Evolutionary conservation across 2,113 vertebrate species (phyloP), one percentile per base, ranked within the genome.

Genomic region (Excalfactoria chinensis): DNA sequence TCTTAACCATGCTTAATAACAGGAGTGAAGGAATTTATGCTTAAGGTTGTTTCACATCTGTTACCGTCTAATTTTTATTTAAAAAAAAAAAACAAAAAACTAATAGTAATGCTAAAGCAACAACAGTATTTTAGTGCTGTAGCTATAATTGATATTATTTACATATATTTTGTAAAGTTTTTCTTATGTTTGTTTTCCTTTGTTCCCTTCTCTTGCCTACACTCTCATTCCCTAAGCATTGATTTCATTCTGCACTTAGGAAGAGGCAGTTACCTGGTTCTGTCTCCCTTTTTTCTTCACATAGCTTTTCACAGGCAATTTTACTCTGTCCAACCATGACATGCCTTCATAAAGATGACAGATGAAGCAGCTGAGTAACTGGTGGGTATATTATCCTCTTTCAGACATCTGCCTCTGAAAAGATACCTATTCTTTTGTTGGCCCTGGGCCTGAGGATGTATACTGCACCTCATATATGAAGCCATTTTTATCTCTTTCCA

Each of bases 291-390:
- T 96, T 86, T 79, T 46, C 37, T 49, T 77, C 88, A 90, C 91
- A 75, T 48, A 92, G 68, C 74, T 95, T 96, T 97, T 96, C 81
- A 91, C 60, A 89, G 91, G 55, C 83, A 93, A 88, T 95, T 97
- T 96, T 96, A 56, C 72, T 96, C 90, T 89, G 72, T 88, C 76
- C 76, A 93, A 88, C 82, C 81, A 90, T 95, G 93, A 95, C 77
- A 76, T 94, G 74, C 64, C 93, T 95, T 95, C 86, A 91, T 93
- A 91, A 92, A 96, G 95, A 95, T 96, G 87, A 97, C 85, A 88
- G 86, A 92, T 89, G 88, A 96, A 91, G 75, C 56, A 94, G 60
- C 83, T 91, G 86, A 96, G 91, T 95, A 96, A 97, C 94, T 88
- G 63, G 91, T 95, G 88, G 91, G 41, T 88, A 72, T 93, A 63